A percentile compares a stretch with the other conserved stretches of the same genome.
These are phyloP conservation scores for Eubasilissa splendida DNA, from an alignment of 2,888 invertebrate species.

Conservation along the genomic window DNA sequence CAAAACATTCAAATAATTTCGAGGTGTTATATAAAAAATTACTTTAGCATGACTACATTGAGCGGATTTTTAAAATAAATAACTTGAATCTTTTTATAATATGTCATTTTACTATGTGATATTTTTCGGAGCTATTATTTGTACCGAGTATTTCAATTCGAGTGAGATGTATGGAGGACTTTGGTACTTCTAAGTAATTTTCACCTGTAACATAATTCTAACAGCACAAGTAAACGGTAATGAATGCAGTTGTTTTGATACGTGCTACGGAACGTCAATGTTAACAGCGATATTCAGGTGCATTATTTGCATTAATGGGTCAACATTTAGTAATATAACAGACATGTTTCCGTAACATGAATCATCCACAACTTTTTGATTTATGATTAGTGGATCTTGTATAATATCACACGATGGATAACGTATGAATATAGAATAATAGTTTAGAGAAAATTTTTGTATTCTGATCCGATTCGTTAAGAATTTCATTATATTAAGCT, in stretches of 20 bases:
- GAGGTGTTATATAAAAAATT: neutral
- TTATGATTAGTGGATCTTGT: too few species aligned
- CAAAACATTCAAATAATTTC: neutral
- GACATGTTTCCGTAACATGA: too few species aligned
- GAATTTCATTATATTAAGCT: too few species aligned
- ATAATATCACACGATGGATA: too few species aligned
- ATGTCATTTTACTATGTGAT: neutral
- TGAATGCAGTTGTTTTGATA: slow-evolving; percentile 24
- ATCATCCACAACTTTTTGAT: too few species aligned
- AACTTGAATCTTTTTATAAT: neutral
- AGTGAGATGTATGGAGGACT: slow-evolving; percentile 30
- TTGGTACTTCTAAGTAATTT: slow-evolving; percentile 19
- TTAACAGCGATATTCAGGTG: slow-evolving; percentile 24
- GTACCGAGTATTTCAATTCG: neutral
- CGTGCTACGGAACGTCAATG: slow-evolving; percentile 16
- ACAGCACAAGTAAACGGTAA: slow-evolving; percentile 32
- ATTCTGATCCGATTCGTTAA: too few species aligned
- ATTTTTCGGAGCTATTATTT: slow-evolving; percentile 22
- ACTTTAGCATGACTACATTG: neutral
- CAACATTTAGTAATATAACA: slow-evolving; percentile 5
- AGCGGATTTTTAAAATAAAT: too few species aligned
- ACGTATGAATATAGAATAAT: too few species aligned
- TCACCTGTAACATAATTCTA: slow-evolving; percentile 28
- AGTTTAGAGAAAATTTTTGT: too few species aligned
- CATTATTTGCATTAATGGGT: slow-evolving; percentile 26